Evolutionary conservation across 2,888 invertebrate species (phyloP).

Genomic region (Bursaphelenchus okinawaensis): DNA sequence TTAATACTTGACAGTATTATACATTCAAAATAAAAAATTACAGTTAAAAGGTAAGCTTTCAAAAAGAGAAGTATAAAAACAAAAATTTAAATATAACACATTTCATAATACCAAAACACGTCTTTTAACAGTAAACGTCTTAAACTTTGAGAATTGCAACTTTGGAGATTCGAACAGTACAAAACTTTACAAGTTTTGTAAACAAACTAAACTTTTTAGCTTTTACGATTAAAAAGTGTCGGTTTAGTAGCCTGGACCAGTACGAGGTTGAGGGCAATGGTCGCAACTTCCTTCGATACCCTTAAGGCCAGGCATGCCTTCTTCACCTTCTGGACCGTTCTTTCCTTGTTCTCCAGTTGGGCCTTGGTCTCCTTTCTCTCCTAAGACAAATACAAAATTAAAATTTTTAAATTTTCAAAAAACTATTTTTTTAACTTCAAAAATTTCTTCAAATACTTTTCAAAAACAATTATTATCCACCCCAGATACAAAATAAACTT

Average conservation of each 20-base stretch:
- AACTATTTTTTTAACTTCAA: background rate
- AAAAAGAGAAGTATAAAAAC: no score
- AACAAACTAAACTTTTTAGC: no score
- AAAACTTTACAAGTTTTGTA: background rate
- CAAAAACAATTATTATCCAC: background rate
- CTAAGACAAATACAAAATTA: background rate
- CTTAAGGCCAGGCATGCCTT: conserved; percentile 13
- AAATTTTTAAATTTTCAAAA: background rate
- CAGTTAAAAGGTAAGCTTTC: no score
- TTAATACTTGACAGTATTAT: no score
- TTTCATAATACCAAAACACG: no score
- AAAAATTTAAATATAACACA: no score
- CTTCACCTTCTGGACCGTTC: conserved; percentile 12
- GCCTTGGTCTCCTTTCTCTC: conserved; percentile 51
- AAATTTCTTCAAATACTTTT: background rate
- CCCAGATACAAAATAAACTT: no score
- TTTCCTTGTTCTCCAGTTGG: conserved; percentile 3
- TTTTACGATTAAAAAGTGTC: background rate
- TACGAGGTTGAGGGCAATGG: conserved; percentile 23
- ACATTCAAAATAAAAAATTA: no score
- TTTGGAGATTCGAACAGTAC: background rate
- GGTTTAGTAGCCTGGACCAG: conserved; percentile 22
- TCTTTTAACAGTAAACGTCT: no score
- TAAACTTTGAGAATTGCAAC: background rate
- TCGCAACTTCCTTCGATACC: conserved; percentile 15